A percentile compares a stretch with the other conserved stretches of the same genome.
phyloP scores from a whole-genome alignment of 2,888 invertebrate genomes.

The Flabesymbios commensalis region DNA sequence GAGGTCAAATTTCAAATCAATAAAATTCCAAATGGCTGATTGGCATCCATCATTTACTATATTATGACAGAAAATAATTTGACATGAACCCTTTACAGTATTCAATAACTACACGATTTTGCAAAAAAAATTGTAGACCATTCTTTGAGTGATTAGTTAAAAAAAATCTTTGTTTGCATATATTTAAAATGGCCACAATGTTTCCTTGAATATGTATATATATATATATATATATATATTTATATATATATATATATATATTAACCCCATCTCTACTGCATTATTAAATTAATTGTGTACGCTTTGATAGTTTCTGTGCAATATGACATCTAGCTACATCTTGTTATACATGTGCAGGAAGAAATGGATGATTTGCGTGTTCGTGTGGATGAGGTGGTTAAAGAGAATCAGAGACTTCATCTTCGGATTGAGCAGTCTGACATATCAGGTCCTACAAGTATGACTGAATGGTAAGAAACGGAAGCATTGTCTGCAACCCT shows the following conservation, averaged over 20 bases:
- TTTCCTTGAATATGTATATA: no score
- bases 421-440: conserved; percentile 37
- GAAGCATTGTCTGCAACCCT: no score
- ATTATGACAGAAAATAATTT: conserved; percentile 5
- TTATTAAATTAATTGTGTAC: no score
- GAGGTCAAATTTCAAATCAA: not conserved
- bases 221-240: no score
- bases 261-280: no score
- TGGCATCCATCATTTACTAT: not conserved
- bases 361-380: not conserved
- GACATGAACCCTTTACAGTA: no score
- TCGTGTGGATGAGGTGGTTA: not conserved
- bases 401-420: not conserved
- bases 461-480: not conserved
- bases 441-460: not conserved
- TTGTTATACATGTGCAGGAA: not conserved
- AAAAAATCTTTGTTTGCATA: not conserved
- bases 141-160: no score
- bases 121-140: no score
- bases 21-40: not conserved
- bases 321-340: no score
- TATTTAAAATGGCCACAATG: not conserved
- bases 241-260: no score
- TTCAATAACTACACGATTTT: no score
- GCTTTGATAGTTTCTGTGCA: no score